A percentile compares a stretch with the other conserved stretches of the same genome.
Evolutionary conservation across 1,140 invertebrate species (phyloP).

Genomic region (Patella vulgata): DNA sequence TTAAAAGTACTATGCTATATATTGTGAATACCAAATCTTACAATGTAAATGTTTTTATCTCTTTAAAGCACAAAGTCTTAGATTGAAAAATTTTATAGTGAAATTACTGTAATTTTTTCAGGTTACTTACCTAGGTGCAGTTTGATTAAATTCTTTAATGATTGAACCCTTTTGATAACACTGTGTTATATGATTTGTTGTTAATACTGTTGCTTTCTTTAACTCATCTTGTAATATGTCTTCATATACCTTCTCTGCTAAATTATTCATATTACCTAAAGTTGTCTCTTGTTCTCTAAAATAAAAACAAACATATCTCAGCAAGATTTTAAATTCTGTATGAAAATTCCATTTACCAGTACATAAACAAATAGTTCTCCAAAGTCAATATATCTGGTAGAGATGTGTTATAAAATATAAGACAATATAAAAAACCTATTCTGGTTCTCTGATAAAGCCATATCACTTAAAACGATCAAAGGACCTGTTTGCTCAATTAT

Average conservation of each 20-base stretch:
- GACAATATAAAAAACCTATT: not conserved
- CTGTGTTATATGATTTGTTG: not conserved
- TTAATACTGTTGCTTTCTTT: not conserved
- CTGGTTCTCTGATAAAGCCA: too few species aligned
- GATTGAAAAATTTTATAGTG: too few species aligned
- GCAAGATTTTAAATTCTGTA: not conserved
- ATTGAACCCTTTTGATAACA: not conserved
- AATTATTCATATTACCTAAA: slow-evolving; percentile 6
- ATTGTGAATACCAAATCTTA: too few species aligned
- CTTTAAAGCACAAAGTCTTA: too few species aligned
- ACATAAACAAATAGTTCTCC: not conserved
- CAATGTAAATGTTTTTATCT: too few species aligned
- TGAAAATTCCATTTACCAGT: not conserved
- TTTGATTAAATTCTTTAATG: not conserved
- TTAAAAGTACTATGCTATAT: too few species aligned
- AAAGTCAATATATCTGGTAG: not conserved
- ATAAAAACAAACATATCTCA: not conserved
- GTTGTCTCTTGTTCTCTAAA: slow-evolving; percentile 6
- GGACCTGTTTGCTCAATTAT: too few species aligned
- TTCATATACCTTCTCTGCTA: slow-evolving; percentile 1
- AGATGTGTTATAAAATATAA: not conserved
- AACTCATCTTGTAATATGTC: not conserved
- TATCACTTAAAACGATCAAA: too few species aligned
- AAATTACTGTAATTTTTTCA: too few species aligned
- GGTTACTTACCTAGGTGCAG: not conserved